A percentile compares a stretch with the other conserved stretches of the same genome.
Evolutionary conservation across 2,113 vertebrate genomes (phyloP).

Genomic region (Ophthalmotilapia sp.): DNA sequence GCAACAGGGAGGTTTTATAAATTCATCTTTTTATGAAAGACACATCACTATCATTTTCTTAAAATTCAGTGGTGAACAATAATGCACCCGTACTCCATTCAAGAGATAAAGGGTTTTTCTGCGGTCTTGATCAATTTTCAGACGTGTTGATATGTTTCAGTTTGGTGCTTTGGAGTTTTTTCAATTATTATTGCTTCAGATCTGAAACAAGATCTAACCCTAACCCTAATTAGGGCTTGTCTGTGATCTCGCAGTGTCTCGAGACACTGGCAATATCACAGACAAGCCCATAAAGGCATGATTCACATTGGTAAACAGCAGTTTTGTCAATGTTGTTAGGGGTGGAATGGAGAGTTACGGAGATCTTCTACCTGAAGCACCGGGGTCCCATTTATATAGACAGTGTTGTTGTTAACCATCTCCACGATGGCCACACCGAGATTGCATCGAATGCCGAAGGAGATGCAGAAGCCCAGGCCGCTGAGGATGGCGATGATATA

Average conservation of each 20-base stretch:
- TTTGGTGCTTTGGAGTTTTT: neutral
- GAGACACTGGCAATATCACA: accelerated
- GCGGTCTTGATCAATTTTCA: neutral
- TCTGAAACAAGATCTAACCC: neutral
- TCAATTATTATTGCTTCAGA: neutral
- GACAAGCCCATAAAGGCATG: neutral
- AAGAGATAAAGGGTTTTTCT: neutral
- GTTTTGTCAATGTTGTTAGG: neutral
- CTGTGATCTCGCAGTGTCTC: neutral
- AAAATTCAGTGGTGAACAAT: neutral
- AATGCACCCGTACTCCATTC: neutral
- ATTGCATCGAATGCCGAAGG: conserved; percentile 95
- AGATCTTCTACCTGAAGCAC: conserved; percentile 79
- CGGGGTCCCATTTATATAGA: conserved; percentile 87
- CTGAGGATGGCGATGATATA: conserved; percentile 97
- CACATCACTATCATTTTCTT: neutral
- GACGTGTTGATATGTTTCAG: accelerated
- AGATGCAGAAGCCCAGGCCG: conserved; percentile 97
- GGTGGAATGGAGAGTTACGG: neutral
- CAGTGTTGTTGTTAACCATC: conserved; percentile 96
- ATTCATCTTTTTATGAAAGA: neutral
- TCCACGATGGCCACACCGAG: conserved; percentile 96
- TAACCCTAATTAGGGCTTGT: neutral
- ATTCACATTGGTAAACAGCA: neutral
- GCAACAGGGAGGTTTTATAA: neutral